Conservation (phyloP, 2,888 invertebrate species). For the Plebejus anna region DNA sequence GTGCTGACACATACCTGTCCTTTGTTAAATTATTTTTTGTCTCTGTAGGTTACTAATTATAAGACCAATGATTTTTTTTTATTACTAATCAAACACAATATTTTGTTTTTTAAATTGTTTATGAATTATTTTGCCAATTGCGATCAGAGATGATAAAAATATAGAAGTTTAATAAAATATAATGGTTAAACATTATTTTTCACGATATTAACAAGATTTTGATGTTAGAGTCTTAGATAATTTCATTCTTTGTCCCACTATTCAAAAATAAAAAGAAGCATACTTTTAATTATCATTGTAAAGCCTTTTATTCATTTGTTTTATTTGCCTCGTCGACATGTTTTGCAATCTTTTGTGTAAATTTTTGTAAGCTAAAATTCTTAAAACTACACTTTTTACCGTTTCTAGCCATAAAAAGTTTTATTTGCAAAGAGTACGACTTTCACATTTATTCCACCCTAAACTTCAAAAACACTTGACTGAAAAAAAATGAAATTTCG, state of each 20-base stretch:
- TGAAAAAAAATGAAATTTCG: conserved; percentile 16
- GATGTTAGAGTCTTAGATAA: too few relatives aligned
- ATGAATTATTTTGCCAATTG: neutral
- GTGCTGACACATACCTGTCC: conserved; percentile 20
- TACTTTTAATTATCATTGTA: neutral
- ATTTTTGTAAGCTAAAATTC: conserved; percentile 10
- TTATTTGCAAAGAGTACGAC: conserved; percentile 16
- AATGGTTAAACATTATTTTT: too few relatives aligned
- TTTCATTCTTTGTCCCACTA: neutral
- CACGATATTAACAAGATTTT: too few relatives aligned
- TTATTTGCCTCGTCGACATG: neutral
- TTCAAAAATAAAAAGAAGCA: neutral
- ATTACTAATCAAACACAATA: neutral
- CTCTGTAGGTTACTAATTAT: neutral
- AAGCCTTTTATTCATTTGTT: neutral
- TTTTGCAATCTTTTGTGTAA: neutral
- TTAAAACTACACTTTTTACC: neutral
- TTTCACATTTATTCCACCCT: conserved; percentile 24
- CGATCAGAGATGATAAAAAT: neutral
- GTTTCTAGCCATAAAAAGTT: neutral
- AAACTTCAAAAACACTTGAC: neutral
- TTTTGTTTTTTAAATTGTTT: too few relatives aligned
- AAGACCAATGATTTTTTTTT: neutral
- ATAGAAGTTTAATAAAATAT: too few relatives aligned
- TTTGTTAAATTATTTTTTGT: conserved; percentile 10